These are phyloP conservation scores for Neomonachus schauinslandi DNA, from an alignment of 2,113 vertebrate species.

Conservation along the genomic window DNA sequence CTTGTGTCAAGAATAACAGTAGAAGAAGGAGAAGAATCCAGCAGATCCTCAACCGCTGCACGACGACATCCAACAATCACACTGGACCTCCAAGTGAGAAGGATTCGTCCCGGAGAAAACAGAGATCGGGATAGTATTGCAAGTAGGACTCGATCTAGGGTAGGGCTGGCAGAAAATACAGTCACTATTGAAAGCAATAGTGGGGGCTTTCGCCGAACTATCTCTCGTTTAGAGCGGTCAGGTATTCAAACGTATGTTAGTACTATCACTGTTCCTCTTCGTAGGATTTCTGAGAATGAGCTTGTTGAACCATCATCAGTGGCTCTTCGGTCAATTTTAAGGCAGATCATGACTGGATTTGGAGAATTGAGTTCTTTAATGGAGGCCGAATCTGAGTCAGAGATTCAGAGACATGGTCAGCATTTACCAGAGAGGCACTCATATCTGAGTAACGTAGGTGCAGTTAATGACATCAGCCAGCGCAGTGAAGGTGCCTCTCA, in stretches of 20 bases:
- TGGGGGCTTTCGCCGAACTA: constrained; percentile 93
- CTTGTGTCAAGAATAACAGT: constrained; percentile 85
- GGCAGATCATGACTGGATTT: constrained; percentile 97
- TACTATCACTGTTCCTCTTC: constrained; percentile 94
- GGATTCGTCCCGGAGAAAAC: constrained; percentile 94
- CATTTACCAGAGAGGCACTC: constrained; percentile 24
- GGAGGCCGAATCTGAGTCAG: constrained; percentile 93
- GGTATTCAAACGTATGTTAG: constrained; percentile 96
- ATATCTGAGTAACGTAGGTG: constrained; percentile 41
- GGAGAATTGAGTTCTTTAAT: constrained; percentile 96
- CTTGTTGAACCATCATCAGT: constrained; percentile 93
- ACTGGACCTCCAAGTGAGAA: constrained; percentile 94
- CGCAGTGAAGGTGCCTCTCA: constrained; percentile 64
- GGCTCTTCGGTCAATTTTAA: constrained; percentile 93
- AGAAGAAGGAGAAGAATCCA: constrained; percentile 88
- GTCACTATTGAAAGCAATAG: constrained; percentile 95
- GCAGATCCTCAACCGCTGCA: constrained; percentile 83
- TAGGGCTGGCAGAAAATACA: constrained; percentile 92
- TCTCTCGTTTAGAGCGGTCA: constrained; percentile 92
- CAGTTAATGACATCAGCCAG: constrained; percentile 66
- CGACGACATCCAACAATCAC: constrained; percentile 95
- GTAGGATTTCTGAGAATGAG: constrained; percentile 93
- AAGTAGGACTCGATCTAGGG: constrained; percentile 94
- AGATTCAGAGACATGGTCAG: constrained; percentile 81
- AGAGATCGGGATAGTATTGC: constrained; percentile 95